These are phyloP conservation scores for Lycaon pictus DNA, from an alignment of 2,113 vertebrate genomes.

Conservation along the genomic window DNA sequence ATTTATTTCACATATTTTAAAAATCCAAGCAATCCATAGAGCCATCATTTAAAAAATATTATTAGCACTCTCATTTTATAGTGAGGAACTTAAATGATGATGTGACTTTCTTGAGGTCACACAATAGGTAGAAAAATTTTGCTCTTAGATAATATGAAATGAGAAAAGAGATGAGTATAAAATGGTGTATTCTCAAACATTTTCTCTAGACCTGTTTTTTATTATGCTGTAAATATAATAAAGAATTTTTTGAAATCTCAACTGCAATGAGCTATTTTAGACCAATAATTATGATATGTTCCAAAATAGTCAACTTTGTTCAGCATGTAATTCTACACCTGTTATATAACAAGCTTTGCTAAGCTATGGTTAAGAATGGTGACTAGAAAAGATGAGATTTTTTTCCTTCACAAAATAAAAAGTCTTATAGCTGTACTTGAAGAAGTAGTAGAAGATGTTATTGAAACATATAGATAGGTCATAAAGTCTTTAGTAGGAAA, in stretches of 20 bases:
- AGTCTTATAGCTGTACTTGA: background rate
- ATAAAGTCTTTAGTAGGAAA: background rate
- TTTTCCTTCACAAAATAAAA: background rate
- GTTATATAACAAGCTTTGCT: background rate
- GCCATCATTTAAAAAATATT: background rate
- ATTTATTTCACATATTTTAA: slow-evolving; percentile 19
- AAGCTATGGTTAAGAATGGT: background rate
- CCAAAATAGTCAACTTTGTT: background rate
- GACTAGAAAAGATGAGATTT: background rate
- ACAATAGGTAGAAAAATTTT: background rate
- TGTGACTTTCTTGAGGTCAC: background rate
- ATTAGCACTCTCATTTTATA: background rate
- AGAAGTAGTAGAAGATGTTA: background rate
- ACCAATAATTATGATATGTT: background rate
- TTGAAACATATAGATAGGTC: background rate
- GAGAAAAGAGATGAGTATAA: background rate
- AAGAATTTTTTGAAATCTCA: background rate
- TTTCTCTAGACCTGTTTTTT: background rate
- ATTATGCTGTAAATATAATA: background rate
- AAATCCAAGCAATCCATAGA: background rate
- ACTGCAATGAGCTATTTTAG: background rate
- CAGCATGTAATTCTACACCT: background rate
- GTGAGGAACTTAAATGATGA: background rate
- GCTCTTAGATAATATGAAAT: background rate
- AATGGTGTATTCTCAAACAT: background rate